Evolutionary conservation across 2,888 invertebrate genomes (phyloP).

Genomic region (Agriotes lineatus): DNA sequence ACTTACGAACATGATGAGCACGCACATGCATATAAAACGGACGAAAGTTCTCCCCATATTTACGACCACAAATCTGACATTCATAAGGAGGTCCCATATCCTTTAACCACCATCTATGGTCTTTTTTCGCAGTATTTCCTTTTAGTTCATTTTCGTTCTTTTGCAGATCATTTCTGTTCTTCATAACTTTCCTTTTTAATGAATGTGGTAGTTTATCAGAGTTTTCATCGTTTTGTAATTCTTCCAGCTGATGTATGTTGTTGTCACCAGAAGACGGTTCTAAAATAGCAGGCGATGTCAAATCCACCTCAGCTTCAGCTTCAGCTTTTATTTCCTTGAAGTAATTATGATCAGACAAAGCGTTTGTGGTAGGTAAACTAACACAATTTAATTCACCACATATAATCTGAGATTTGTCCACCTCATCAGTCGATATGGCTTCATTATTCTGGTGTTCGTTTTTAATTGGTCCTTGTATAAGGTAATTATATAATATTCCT

Average conservation of each 20-base stretch:
- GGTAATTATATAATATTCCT: neutral
- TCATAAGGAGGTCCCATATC: slow-evolving; percentile 20
- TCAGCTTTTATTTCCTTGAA: neutral
- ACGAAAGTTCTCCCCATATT: slow-evolving; percentile 16
- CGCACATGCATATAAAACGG: slow-evolving; percentile 29
- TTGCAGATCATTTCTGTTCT: neutral
- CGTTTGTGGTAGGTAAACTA: neutral
- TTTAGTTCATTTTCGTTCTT: neutral
- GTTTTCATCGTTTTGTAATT: neutral
- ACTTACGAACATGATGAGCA: neutral
- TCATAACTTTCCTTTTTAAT: neutral
- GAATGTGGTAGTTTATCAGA: neutral
- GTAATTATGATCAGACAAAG: slow-evolving; percentile 19
- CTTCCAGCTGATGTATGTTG: too few species aligned
- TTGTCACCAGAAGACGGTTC: neutral
- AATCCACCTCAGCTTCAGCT: neutral
- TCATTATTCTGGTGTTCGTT: too few species aligned
- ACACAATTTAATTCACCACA: too few species aligned
- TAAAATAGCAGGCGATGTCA: too few species aligned
- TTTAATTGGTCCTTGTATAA: too few species aligned
- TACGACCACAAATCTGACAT: slow-evolving; percentile 25
- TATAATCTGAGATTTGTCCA: too few species aligned
- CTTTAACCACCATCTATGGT: slow-evolving; percentile 26
- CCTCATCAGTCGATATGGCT: too few species aligned
- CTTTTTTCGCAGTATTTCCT: too few species aligned